These are phyloP conservation scores for Caenorhabditis zanzibari DNA, from an alignment of 2,888 invertebrate genomes.

Conservation along the genomic window DNA sequence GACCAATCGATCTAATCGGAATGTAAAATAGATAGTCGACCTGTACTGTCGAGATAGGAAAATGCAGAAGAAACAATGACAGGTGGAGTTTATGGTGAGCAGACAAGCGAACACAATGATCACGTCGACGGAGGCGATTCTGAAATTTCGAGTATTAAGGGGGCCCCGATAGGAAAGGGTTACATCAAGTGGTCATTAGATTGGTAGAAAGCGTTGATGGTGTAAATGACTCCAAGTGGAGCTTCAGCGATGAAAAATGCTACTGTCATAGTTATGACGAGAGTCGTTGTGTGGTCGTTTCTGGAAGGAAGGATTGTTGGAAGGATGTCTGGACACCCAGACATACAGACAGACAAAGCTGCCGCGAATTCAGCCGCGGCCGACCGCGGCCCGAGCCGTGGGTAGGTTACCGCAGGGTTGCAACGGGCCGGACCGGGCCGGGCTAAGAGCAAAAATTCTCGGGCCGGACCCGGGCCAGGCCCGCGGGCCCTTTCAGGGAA, in stretches of 20 bases:
- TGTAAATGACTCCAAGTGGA: conserved; percentile 37
- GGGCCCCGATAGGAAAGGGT: not conserved
- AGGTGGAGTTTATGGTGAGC: conserved; percentile 48
- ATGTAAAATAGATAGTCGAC: conserved; percentile 14
- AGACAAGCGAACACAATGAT: conserved; percentile 46
- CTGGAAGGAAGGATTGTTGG: not conserved
- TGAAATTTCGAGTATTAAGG: not conserved
- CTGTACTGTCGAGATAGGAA: conserved; percentile 40
- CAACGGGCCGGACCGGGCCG: too few species aligned
- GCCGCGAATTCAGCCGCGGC: too few species aligned
- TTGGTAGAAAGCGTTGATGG: conserved; percentile 41
- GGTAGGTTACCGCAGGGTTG: too few species aligned
- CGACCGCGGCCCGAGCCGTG: too few species aligned
- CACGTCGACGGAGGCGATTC: conserved; percentile 39
- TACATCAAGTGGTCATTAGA: conserved; percentile 17
- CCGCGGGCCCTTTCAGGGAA: too few species aligned
- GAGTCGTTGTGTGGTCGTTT: conserved; percentile 31
- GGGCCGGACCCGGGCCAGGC: too few species aligned
- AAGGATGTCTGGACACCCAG: too few species aligned
- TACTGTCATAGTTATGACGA: conserved; percentile 38
- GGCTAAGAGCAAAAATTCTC: too few species aligned
- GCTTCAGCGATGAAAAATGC: conserved; percentile 38
- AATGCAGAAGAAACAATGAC: conserved; percentile 43
- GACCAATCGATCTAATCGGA: conserved; percentile 7
- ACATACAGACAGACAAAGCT: too few species aligned